Conservation (phyloP, 2,797 vertebrate genomes). For the Nyctibius grandis region DNA sequence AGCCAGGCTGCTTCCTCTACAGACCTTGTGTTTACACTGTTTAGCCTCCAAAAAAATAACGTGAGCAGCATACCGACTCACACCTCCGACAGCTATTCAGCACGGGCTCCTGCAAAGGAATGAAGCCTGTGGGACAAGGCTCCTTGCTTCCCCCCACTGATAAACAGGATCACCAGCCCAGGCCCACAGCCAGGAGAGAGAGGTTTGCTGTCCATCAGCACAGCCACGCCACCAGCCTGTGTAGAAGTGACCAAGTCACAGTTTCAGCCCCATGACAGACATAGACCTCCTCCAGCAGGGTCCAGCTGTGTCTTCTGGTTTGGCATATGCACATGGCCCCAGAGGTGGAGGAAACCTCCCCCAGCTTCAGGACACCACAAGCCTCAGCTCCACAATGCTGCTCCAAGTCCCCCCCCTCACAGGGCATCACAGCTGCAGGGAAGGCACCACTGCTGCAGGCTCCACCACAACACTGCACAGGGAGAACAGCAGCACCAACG, state of each 20-base stretch:
- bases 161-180: not conserved
- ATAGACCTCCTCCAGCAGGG: not conserved
- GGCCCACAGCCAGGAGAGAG: not conserved
- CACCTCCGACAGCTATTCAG: not conserved
- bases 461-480: not conserved
- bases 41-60: not conserved
- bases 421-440: fast-evolving
- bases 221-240: not conserved
- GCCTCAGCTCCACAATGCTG: not conserved
- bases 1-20: not conserved
- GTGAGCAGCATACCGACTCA: fast-evolving
- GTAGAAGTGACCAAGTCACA: not conserved
- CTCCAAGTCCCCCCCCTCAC: fast-evolving
- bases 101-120: not conserved
- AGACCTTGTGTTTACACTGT: not conserved
- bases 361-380: not conserved
- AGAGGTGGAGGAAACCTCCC: not conserved
- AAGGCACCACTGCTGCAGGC: not conserved
- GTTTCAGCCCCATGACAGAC: not conserved
- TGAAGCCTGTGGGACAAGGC: not conserved
- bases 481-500: not conserved
- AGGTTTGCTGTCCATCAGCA: not conserved
- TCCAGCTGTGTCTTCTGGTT: not conserved
- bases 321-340: not conserved
- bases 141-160: not conserved